Evolutionary conservation across 2,113 vertebrate species (phyloP).

Genomic region (Shinisaurus crocodilurus): DNA sequence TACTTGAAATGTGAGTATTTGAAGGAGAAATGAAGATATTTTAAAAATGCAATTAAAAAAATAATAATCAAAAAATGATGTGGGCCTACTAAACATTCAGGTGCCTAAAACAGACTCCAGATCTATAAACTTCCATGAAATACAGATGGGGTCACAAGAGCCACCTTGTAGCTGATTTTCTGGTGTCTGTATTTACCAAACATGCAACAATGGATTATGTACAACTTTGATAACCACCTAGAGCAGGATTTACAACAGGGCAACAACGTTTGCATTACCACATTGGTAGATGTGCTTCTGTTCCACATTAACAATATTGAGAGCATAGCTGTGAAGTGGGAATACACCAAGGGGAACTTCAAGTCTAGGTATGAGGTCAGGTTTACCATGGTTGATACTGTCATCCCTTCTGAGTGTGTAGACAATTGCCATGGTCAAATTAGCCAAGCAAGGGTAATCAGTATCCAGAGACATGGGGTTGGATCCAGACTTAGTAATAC

Average conservation of each 20-base stretch:
- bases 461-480: neutral
- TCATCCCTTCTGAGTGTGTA: neutral
- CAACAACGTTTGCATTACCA: neutral
- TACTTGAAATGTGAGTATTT: neutral
- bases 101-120: neutral
- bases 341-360: neutral
- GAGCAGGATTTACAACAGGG: neutral
- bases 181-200: neutral
- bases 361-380: neutral
- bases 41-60: neutral
- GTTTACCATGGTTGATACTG: neutral
- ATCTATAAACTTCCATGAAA: no score
- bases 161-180: neutral
- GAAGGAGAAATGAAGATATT: neutral
- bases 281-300: neutral
- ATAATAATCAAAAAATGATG: neutral
- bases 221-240: neutral
- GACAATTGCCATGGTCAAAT: neutral
- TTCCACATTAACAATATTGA: neutral
- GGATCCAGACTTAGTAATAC: neutral
- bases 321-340: neutral
- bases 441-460: neutral
- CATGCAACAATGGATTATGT: neutral
- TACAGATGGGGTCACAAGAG: neutral
- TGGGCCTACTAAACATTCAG: neutral